Evolutionary conservation across 2,797 vertebrate species (phyloP), one percentile per base, ranked within the genome.

Genomic region (Allochrocebus solatus): DNA sequence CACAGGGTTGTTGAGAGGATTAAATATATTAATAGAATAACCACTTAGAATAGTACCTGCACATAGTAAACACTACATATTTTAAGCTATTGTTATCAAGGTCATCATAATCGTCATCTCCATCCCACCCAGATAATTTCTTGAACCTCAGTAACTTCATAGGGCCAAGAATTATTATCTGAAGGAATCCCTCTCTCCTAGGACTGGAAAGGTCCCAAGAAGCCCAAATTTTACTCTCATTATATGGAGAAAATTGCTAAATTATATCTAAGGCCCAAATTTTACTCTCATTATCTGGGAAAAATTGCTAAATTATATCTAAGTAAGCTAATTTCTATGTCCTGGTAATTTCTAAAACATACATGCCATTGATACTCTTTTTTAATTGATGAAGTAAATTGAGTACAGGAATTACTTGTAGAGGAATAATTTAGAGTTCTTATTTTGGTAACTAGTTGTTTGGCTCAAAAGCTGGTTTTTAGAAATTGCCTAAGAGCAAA

Each of bases 361-460:
- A 30, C 7, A 19, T 88, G 19, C 26, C n/a, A 78, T 70, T 59
- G 36, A 89, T 33, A 91, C 1, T 53, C 2, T 41, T n/a, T 74
- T 61, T 48, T 30, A 79, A 39, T 74, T 92, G 46, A 55, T 33
- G 30, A n/a, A 67, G 33, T 67, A 67, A 67, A 67, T 67, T n/a
- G 33, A n/a, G 53, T n/a, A n/a, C 17, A n/a, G 33, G 33, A 67
- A 67, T 67, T 67, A 67, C n/a, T 33, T 53, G 3, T 33, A 79
- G 30, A 87, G 30, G 14, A 84, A 78, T 7, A 64, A 8, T 10
- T 89, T 72, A 55, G 19, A 93, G 39, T 79, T 83, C n/a, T 94
- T 81, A 95, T 57, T 91, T 93, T 85, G 70, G 41, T 80, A 88
- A 76, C 53, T 84, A 93, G 55, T 53, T 79, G 43, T 64, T 91